Base-by-base conservation (phyloP, 2,113 vertebrate species). In the Trichechus manatus region DNA sequence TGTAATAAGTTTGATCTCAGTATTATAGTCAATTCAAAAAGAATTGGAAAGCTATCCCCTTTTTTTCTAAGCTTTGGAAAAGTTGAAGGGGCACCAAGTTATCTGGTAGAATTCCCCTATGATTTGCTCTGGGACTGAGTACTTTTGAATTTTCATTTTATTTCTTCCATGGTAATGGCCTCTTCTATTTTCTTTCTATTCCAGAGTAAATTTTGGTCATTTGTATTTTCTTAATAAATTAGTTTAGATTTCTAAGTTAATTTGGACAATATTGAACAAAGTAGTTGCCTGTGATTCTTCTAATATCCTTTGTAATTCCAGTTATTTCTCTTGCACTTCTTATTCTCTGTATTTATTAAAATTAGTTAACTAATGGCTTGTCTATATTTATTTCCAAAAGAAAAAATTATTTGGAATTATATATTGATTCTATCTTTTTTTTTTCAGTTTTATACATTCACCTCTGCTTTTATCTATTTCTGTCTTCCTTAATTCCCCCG, bases 31-130 rank as follows among this genome's bases (percentile, higher is more conserved):
- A 42, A 78, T 47, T 63, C 1, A 6, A n/a, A 33, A 63, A 72
- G 20, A 61, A 33, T 10, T 25, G 19, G 27, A 42, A 77, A 78
- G 0, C 2, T 89, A 61, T 89, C 39, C 56, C 29, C 39, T 39
- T 77, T 78, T 63, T 89, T 77, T 89, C 87, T 89, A 61, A 82
- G n/a, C n/a, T 82, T 39, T 39, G 80, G n/a, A 27, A 56, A 61
- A 39, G 22, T 39, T 39, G 13, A 61, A 82, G n/a, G 11, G 13
- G n/a, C 56, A 61, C 39, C 39, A 39, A 39, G 39, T 39, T 39
- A 39, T 39, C 56, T 61, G 56, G 56, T 82, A 82, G n/a, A 61
- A 61, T 61, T 82, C 56, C 22, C 53, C 27, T n/a, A 39, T 25
- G 56, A 15, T 82, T 82, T 23, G 29, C 80, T 82, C 47, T 82